Evolutionary conservation across 2,888 invertebrate genomes (phyloP).

Genomic region (Darwinula stevensoni): DNA sequence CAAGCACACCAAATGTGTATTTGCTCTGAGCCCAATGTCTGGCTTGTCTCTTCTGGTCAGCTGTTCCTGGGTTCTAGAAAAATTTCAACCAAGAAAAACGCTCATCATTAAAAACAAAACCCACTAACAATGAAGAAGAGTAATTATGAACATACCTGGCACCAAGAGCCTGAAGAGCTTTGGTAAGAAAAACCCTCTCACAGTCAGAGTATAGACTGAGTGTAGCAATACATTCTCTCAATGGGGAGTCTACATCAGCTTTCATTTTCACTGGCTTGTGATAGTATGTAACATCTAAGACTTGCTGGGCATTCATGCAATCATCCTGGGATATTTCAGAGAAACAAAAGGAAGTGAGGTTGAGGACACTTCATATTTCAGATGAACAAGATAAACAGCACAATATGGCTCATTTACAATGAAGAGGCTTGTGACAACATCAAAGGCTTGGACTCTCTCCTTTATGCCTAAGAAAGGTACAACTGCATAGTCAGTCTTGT

Average conservation of each 20-base stretch:
- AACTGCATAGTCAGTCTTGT: too few relatives aligned
- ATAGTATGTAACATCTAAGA: neutral
- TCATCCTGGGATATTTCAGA: too few relatives aligned
- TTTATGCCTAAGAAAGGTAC: too few relatives aligned
- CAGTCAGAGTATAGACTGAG: neutral
- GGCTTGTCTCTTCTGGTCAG: slow-evolving; percentile 26
- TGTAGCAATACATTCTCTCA: neutral
- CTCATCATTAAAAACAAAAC: too few relatives aligned
- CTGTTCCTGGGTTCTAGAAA: slow-evolving; percentile 27
- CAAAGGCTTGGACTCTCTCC: too few relatives aligned
- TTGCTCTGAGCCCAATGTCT: slow-evolving; percentile 25
- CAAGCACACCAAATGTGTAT: slow-evolving; percentile 52
- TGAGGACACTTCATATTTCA: too few relatives aligned
- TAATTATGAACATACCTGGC: slow-evolving; percentile 26
- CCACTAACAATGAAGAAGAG: too few relatives aligned
- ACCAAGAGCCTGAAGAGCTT: slow-evolving; percentile 36
- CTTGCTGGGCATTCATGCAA: neutral
- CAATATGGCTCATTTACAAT: too few relatives aligned
- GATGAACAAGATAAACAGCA: too few relatives aligned
- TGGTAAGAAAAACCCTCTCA: slow-evolving; percentile 15
- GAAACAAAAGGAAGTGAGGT: too few relatives aligned
- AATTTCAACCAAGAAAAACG: too few relatives aligned
- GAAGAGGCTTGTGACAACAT: too few relatives aligned
- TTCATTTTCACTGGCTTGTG: neutral
- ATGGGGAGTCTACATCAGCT: neutral